Conservation (phyloP, 2,113 vertebrate species). For the Larimichthys crocea region DNA sequence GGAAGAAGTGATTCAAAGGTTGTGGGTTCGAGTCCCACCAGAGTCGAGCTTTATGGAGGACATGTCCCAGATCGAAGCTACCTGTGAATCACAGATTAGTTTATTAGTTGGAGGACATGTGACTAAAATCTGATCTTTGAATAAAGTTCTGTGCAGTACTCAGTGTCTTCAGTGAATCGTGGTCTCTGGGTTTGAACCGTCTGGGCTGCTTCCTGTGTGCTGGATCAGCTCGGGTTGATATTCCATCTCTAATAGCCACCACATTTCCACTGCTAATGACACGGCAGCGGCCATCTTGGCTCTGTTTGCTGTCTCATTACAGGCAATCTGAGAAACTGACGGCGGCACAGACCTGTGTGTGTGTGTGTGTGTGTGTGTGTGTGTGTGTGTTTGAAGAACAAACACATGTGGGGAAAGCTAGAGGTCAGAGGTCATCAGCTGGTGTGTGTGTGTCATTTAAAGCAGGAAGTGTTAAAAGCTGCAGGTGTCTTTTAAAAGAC, state of each 20-base stretch:
- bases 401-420: background rate
- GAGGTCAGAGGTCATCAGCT: slow-evolving; percentile 45
- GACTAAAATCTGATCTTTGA: too few species aligned
- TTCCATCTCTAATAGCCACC: slow-evolving; percentile 70
- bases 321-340: slow-evolving; percentile 56
- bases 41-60: too few species aligned
- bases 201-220: slow-evolving; percentile 16
- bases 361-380: background rate
- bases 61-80: too few species aligned
- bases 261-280: slow-evolving; percentile 75
- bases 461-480: slow-evolving; percentile 19
- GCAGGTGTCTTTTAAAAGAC: slow-evolving; percentile 30
- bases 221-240: slow-evolving; percentile 44
- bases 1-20: too few species aligned
- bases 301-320: slow-evolving; percentile 54
- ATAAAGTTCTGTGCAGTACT: too few species aligned
- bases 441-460: background rate
- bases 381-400: background rate
- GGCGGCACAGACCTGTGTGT: slow-evolving; percentile 7
- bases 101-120: too few species aligned
- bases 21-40: too few species aligned
- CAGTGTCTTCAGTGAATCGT: background rate
- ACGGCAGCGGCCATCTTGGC: slow-evolving; percentile 65
- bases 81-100: too few species aligned
- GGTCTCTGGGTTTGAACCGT: background rate